Base-by-base conservation (phyloP, 2,797 vertebrate genomes). In the Chelonia mydas region DNA sequence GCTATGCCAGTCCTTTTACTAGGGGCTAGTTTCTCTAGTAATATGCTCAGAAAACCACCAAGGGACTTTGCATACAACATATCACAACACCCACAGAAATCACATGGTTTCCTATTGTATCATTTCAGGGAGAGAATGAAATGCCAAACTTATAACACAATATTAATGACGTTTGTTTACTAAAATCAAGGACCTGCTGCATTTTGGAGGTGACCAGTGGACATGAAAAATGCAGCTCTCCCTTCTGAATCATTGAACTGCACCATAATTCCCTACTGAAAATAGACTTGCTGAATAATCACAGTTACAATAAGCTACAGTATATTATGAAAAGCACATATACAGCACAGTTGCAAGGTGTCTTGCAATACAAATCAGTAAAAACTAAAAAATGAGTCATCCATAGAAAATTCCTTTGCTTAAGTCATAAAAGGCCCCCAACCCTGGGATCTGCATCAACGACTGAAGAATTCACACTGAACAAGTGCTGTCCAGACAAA, bases 11-110 rank as follows among this genome's bases (percentile, higher is more conserved):
- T 54, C 51, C 82, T 88, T 37, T 88, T 86, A 84, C 31, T 16
- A 61, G 45, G 59, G 51, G 49, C 83, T 84, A 92, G 6, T 81
- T 86, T 12, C 68, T 16, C 45, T 91, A 76, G 84, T 68, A 82
- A 83, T 11, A 6, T 8, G 4, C 19, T 83, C 89, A 61, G 47
- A 84, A 93, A 92, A 87, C 82, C 76, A 81, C 13, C 3, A 23
- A 54, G 76, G 91, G 85, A 77, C 89, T 79, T 93, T 89, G 65
- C 61, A 84, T 6, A 5, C 87, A 93, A 88, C 1, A 1, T 49
- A 78, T 77, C 82, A 81, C 54, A 96, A 85, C 92, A 96, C 83
- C 94, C 97, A 96, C 88, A 87, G 65, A 95, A 87, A 88, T 93
- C 94, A 94, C 82, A 68, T 92, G 93, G 84, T 11, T 95, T 94